Evolutionary conservation across 1,140 invertebrate genomes (phyloP).

Genomic region (Drosophila serrata): DNA sequence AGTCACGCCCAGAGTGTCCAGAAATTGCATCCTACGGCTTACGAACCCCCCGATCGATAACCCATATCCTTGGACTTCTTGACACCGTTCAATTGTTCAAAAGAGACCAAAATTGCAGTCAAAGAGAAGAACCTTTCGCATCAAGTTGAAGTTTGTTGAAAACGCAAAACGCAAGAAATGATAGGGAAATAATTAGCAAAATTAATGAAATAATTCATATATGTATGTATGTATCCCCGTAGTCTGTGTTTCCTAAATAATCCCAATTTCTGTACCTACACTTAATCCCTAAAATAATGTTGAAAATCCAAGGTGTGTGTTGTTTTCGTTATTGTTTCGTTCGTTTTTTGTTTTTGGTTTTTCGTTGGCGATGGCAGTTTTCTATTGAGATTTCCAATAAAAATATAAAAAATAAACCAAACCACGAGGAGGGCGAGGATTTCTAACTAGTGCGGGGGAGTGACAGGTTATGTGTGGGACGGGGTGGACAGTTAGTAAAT

Average conservation of each 20-base stretch:
- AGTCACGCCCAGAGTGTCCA: neutral
- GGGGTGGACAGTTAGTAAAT: slow-evolving; percentile 1
- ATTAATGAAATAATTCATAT: slow-evolving; percentile 34
- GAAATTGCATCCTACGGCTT: neutral
- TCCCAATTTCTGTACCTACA: slow-evolving; percentile 44
- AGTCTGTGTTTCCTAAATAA: slow-evolving; percentile 29
- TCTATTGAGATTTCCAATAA: slow-evolving; percentile 54
- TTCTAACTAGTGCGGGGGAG: neutral
- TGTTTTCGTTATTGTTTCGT: slow-evolving; percentile 4
- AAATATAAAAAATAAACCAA: slow-evolving; percentile 5
- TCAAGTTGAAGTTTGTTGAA: slow-evolving; percentile 12
- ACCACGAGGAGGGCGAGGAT: neutral
- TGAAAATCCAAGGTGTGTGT: slow-evolving; percentile 24
- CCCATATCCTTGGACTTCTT: neutral
- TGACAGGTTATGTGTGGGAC: neutral
- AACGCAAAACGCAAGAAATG: slow-evolving; percentile 10
- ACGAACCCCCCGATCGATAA: slow-evolving; percentile 7
- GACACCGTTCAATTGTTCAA: neutral
- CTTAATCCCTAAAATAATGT: slow-evolving; percentile 46
- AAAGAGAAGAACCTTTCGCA: slow-evolving; percentile 5
- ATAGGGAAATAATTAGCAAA: slow-evolving; percentile 38
- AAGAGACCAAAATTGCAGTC: slow-evolving; percentile 42
- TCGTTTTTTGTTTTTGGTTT: neutral
- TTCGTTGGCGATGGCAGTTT: slow-evolving; percentile 15
- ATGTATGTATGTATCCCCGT: slow-evolving; percentile 16